A percentile compares a stretch with the other conserved stretches of the same genome.
phyloP scores from a whole-genome alignment of 1,140 invertebrate genomes.

The Leptopilina boulardi region DNA sequence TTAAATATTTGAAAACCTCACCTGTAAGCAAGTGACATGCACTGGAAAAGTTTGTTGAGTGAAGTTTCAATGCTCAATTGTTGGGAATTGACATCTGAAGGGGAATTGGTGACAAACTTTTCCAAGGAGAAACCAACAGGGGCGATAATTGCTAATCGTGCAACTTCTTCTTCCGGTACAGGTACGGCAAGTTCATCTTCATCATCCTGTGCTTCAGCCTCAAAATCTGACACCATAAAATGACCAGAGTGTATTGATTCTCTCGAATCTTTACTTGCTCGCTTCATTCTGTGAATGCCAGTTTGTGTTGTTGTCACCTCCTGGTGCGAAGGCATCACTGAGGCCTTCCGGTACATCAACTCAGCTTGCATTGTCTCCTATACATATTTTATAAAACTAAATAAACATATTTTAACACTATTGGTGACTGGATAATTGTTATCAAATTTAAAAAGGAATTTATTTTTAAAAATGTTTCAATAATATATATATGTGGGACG shows the following conservation, averaged over 20 bases:
- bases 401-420: no score
- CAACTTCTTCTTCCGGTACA: conserved; percentile 82
- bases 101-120: conserved; percentile 78
- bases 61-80: conserved; percentile 93
- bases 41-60: conserved; percentile 95
- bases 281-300: conserved; percentile 41
- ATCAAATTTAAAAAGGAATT: no score
- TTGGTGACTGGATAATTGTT: not conserved
- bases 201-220: conserved; percentile 93
- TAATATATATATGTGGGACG: no score
- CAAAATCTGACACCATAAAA: conserved; percentile 98
- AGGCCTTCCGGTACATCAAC: conserved; percentile 67
- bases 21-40: conserved; percentile 98
- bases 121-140: conserved; percentile 59
- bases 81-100: conserved; percentile 80
- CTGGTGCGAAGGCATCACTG: conserved; percentile 47
- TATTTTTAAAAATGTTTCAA: no score
- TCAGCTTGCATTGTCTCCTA: conserved; percentile 68
- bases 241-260: conserved; percentile 97
- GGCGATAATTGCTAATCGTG: conserved; percentile 64
- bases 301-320: conserved; percentile 50
- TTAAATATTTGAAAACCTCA: conserved; percentile 73
- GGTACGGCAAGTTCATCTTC: conserved; percentile 88
- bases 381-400: not conserved
- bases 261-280: conserved; percentile 57